These are phyloP conservation scores for Parnassius mnemosyne DNA, from an alignment of 2,888 invertebrate genomes.

Conservation along the genomic window DNA sequence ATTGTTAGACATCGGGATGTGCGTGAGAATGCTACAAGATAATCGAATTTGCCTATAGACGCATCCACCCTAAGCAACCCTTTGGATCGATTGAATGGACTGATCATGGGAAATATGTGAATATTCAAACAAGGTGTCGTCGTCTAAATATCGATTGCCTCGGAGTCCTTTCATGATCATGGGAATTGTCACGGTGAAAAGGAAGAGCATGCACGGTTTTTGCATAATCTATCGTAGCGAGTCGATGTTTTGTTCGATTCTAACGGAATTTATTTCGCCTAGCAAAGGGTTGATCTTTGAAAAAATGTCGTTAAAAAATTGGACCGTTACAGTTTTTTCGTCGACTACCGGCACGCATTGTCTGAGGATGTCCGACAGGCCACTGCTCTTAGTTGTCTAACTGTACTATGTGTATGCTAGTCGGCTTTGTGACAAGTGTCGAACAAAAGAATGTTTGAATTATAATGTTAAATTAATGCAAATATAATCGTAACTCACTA, in stretches of 20 bases:
- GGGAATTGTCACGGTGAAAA: constrained; percentile 77
- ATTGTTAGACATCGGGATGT: constrained; percentile 69
- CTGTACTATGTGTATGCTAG: constrained; percentile 50
- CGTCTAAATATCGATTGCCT: constrained; percentile 79
- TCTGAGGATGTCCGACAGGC: constrained; percentile 26
- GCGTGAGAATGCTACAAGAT: constrained; percentile 77
- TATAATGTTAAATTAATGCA: constrained; percentile 39
- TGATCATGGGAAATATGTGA: constrained; percentile 72
- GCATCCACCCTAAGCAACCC: constrained; percentile 70
- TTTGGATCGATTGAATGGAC: constrained; percentile 59
- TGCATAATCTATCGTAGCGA: constrained; percentile 76
- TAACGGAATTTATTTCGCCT: constrained; percentile 59
- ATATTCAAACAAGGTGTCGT: constrained; percentile 81
- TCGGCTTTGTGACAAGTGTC: constrained; percentile 31
- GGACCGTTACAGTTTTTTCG: constrained; percentile 66
- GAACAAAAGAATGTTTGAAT: constrained; percentile 38
- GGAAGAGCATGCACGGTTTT: constrained; percentile 71
- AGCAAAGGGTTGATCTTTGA: constrained; percentile 61
- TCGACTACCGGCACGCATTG: constrained; percentile 57
- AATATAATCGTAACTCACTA: constrained; percentile 33
- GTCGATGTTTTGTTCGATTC: constrained; percentile 51
- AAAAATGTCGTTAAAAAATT: constrained; percentile 63
- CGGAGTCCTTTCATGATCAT: constrained; percentile 67
- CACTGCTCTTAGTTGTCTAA: constrained; percentile 34
- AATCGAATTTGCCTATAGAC: constrained; percentile 80